Base-by-base conservation (phyloP, 2,888 invertebrate genomes). In the Nesidiocoris tenuis region DNA sequence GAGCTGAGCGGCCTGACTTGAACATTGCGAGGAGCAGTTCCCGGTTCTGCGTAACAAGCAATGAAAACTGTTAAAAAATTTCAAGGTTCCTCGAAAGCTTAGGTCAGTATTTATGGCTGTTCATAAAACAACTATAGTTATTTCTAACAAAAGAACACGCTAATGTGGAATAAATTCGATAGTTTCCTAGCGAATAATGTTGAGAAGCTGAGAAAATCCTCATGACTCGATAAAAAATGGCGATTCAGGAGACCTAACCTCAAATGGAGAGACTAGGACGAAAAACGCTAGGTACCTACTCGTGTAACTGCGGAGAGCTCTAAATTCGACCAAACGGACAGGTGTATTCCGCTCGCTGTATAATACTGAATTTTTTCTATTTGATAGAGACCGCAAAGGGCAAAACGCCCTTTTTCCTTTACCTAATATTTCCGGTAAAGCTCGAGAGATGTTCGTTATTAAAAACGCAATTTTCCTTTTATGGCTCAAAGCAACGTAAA, bases 1-100 rank as follows among this genome's bases (percentile, higher is more conserved):
- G 96, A 93, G 84, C 95, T 96, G 80, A 97, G 88, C 3, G 98
- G 95, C 72, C 95, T 89, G 71, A 95, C 97, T 87, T 94, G 93
- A 57, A 98, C 95, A 85, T 96, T 95, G 81, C 93, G 88, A 3
- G 98, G 98, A 72, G 98, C 94, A 82, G 95, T 94, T 82, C 96
- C 96, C 78, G 98, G 98, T 88, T 94, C 97, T 98, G 86, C 0
- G 86, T 39, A 39, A 39, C 39, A 39, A 39, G 12, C n/a, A n/a
- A n/a, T n/a, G n/a, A n/a, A 83, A 63, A 78, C 54, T 74, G n/a
- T n/a, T n/a, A n/a, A n/a, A n/a, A n/a, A n/a, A 56, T 54, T 21
- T n/a, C 5, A 76, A 5, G 61, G n/a, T n/a, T n/a, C n/a, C n/a
- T n/a, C n/a, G n/a, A n/a, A 55, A 55, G 16, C 16, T 55, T 9